A percentile compares a stretch with the other conserved stretches of the same genome.
Conservation (phyloP, 2,888 invertebrate genomes). For the Diploptera punctata region DNA sequence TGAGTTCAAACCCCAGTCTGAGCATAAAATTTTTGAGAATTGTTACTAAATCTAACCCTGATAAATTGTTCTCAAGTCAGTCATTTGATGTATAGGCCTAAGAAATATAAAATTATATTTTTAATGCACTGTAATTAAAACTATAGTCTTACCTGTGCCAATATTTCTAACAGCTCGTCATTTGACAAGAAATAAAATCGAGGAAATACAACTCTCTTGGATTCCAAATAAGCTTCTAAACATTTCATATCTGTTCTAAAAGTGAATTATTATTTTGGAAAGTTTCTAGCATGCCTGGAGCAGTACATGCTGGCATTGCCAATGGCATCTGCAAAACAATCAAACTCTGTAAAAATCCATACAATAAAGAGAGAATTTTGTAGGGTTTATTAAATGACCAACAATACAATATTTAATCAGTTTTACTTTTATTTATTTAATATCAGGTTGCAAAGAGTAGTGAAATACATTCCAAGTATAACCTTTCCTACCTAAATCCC, state of each 20-base stretch:
- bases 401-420: too few relatives aligned
- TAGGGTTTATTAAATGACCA: background rate
- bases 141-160: conserved; percentile 89
- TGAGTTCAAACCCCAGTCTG: too few relatives aligned
- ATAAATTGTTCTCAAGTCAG: too few relatives aligned
- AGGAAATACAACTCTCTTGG: conserved; percentile 86
- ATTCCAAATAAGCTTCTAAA: conserved; percentile 87
- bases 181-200: conserved; percentile 91
- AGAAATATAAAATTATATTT: too few relatives aligned
- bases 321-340: conserved; percentile 65
- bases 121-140: too few relatives aligned
- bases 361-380: too few relatives aligned
- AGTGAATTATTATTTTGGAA: conserved; percentile 76
- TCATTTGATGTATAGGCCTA: too few relatives aligned
- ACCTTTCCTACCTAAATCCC: too few relatives aligned
- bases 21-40: too few relatives aligned
- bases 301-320: conserved; percentile 81
- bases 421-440: background rate
- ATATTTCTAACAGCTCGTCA: conserved; percentile 86
- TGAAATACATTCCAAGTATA: too few relatives aligned
- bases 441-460: too few relatives aligned
- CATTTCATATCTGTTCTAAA: conserved; percentile 91
- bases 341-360: background rate
- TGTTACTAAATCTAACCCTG: too few relatives aligned
- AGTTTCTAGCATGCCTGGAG: conserved; percentile 71